Evolutionary conservation across 2,888 invertebrate genomes (phyloP), one percentile per base, ranked within the genome.

Genomic region (Trachelus stipa): DNA sequence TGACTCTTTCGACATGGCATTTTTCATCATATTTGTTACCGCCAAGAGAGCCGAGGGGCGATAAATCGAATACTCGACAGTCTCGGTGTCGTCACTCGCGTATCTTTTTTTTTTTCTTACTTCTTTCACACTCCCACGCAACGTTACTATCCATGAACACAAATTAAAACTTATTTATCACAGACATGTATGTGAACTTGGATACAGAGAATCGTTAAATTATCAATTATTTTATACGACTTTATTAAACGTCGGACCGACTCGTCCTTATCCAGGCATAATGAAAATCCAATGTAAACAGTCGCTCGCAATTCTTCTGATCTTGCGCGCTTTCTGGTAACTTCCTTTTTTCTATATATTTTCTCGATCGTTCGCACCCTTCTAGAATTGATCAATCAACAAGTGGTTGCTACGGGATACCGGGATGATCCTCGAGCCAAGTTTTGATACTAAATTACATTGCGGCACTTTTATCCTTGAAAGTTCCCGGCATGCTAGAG

Each of bases 121-220:
- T 23, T 40, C 23, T 15, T 40, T 9, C 71, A 6, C 31, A 23
- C 23, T 15, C 71, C 12, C 34, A 31, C 34, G 12, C 34, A 31
- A 71, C 31, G 12, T 15, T 69, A 37, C 33, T 34, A 31, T 68
- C 77, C 77, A 78, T 79, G 81, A 82, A 79, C 80, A 81, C 77
- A 82, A 81, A 81, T 79, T 82, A 80, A 81, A 81, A 81, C 80
- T 79, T 81, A 79, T 81, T 81, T 81, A 82, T 79, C 81, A 81
- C 81, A 81, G 81, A 79, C 79, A 79, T 79, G 80, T 79, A 76
- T 76, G 79, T 77, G 79, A 82, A 81, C 75, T 78, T 76, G 2
- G 23, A 56, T 23, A 23, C 56, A 56, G 56, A 56, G 56, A 56
- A 9, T 56, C 56, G 56, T 9, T 23, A 9, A 56, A 56, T 9